Conservation (phyloP, 2,797 vertebrate genomes). For the Chaetodon trifasciatus region DNA sequence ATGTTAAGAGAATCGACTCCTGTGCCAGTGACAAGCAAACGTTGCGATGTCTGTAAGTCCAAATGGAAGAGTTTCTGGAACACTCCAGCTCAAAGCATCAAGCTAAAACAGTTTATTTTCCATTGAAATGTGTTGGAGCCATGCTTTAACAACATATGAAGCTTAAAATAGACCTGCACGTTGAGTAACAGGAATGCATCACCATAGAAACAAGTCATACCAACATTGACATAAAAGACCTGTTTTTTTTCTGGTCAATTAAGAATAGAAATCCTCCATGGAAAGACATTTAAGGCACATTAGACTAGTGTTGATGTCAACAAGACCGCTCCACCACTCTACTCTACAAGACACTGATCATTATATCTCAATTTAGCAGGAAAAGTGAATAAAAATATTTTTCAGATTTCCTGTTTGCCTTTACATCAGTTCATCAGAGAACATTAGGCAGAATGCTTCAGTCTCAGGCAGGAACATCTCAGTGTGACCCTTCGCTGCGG, state of each 20-base stretch:
- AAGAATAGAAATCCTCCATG: slow-evolving; percentile 4
- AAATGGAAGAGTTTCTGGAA: neutral
- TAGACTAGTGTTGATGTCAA: neutral
- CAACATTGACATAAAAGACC: slow-evolving; percentile 5
- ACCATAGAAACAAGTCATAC: slow-evolving; percentile 52
- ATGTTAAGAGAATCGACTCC: neutral
- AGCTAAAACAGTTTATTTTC: neutral
- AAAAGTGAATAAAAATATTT: neutral
- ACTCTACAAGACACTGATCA: too few species aligned
- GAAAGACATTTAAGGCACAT: neutral
- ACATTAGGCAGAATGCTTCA: neutral
- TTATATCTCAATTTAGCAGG: neutral
- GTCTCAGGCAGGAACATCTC: neutral
- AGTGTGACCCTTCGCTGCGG: slow-evolving; percentile 13
- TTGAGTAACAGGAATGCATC: slow-evolving; percentile 10
- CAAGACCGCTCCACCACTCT: neutral
- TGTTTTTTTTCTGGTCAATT: neutral
- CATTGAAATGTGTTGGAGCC: neutral
- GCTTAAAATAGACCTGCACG: slow-evolving; percentile 39
- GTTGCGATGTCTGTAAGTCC: slow-evolving; percentile 3
- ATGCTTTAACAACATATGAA: slow-evolving; percentile 3
- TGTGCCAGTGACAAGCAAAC: neutral
- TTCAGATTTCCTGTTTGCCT: neutral
- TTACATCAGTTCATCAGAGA: neutral
- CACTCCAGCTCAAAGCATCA: neutral